Conservation (phyloP, 2,113 vertebrate genomes). For the Chionodraco myersi region DNA sequence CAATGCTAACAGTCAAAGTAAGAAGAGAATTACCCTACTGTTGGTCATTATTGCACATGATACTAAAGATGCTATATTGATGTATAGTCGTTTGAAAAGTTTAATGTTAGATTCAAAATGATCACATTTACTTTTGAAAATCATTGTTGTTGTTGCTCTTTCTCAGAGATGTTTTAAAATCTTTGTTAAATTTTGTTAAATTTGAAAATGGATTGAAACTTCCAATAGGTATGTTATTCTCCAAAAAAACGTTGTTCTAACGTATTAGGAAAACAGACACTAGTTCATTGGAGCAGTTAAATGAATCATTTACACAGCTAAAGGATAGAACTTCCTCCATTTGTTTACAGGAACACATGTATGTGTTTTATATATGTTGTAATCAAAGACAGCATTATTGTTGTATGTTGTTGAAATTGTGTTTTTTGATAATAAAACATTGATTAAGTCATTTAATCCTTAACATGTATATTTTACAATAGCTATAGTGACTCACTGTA, state of each 20-base stretch:
- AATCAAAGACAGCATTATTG: conserved; percentile 31
- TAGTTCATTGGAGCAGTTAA: background rate
- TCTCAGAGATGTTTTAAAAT: background rate
- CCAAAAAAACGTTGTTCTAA: background rate
- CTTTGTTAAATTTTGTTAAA: too few species aligned
- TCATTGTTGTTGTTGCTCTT: background rate
- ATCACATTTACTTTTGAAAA: background rate
- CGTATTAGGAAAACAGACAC: background rate
- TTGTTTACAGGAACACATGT: background rate
- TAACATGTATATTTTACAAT: too few species aligned
- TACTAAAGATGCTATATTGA: background rate
- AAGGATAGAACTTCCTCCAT: background rate
- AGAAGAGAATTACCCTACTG: background rate
- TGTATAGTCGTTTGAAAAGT: background rate
- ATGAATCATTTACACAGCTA: too few species aligned
- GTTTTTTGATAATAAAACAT: conserved; percentile 51
- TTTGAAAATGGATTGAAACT: background rate
- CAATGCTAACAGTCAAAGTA: background rate
- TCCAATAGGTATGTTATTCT: background rate
- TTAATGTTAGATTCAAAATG: background rate
- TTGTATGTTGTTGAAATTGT: conserved; percentile 17
- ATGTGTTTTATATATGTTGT: conserved; percentile 13
- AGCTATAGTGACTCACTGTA: background rate
- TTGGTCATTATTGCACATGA: conserved; percentile 17
- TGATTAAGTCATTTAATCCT: conserved; percentile 1